These are phyloP conservation scores for Phataginus tricuspis DNA, from an alignment of 2,797 vertebrate species.

Conservation along the genomic window DNA sequence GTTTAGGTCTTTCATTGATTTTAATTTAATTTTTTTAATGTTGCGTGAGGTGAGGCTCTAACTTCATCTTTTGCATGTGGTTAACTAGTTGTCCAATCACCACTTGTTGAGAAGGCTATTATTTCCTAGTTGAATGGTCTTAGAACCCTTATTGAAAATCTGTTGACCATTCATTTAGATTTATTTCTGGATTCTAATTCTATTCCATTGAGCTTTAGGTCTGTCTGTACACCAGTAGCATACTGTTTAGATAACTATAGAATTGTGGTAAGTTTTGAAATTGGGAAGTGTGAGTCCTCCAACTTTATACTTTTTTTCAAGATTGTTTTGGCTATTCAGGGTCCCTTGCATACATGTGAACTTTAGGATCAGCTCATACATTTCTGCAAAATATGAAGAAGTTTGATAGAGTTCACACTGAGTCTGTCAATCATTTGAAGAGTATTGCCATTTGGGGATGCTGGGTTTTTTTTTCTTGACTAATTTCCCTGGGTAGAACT, in stretches of 20 bases:
- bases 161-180: neutral
- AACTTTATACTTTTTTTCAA: neutral
- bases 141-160: neutral
- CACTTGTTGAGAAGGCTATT: neutral
- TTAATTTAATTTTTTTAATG: neutral
- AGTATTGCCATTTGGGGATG: neutral
- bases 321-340: neutral
- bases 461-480: neutral
- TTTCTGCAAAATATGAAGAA: neutral
- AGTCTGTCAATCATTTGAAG: neutral
- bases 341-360: neutral
- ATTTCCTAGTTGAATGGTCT: neutral
- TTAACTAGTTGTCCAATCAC: neutral
- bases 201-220: neutral
- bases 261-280: neutral
- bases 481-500: neutral
- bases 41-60: neutral
- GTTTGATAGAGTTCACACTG: neutral
- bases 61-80: neutral
- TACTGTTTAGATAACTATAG: neutral
- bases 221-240: neutral
- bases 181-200: neutral
- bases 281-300: neutral
- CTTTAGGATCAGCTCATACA: neutral
- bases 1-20: neutral